Evolutionary conservation across 2,888 invertebrate species (phyloP).

Genomic region (Chalcosyrphus nemorum): DNA sequence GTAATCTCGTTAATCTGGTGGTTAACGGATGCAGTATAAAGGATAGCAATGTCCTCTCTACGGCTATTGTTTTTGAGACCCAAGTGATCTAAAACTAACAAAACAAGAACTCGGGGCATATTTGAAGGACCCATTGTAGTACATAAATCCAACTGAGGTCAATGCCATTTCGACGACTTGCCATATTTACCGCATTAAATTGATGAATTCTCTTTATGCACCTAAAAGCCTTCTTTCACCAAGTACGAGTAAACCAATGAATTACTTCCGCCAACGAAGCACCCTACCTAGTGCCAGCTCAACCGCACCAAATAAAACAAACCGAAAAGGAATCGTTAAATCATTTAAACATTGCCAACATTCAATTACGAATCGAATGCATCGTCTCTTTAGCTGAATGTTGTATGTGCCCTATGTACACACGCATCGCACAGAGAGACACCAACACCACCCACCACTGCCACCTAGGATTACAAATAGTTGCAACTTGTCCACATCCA

Average conservation of each 20-base stretch:
- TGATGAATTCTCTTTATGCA: slow-evolving; percentile 34
- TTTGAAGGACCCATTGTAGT: no score
- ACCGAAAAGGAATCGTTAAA: slow-evolving; percentile 66
- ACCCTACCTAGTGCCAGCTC: slow-evolving; percentile 29
- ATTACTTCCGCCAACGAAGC: slow-evolving; percentile 57
- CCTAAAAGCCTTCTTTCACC: slow-evolving; percentile 1
- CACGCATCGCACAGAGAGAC: not conserved
- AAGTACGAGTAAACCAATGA: not conserved
- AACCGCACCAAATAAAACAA: slow-evolving; percentile 58
- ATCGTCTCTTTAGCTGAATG: slow-evolving; percentile 38
- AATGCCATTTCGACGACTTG: slow-evolving; percentile 1
- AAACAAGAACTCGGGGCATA: no score
- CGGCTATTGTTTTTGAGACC: no score
- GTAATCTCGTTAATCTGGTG: no score
- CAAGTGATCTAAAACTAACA: no score
- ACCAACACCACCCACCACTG: not conserved
- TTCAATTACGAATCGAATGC: slow-evolving; percentile 67
- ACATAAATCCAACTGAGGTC: slow-evolving; percentile 7
- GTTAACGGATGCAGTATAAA: no score
- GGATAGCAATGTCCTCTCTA: no score
- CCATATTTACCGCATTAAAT: slow-evolving; percentile 22
- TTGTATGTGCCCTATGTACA: no score
- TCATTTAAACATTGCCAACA: slow-evolving; percentile 68
- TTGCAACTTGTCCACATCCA: slow-evolving; percentile 49
- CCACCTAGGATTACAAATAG: slow-evolving; percentile 65